Percentiles rank a stretch among this genome's conserved stretches.
phyloP scores from a whole-genome alignment of 2,797 vertebrate genomes.

The Botia kubotai region DNA sequence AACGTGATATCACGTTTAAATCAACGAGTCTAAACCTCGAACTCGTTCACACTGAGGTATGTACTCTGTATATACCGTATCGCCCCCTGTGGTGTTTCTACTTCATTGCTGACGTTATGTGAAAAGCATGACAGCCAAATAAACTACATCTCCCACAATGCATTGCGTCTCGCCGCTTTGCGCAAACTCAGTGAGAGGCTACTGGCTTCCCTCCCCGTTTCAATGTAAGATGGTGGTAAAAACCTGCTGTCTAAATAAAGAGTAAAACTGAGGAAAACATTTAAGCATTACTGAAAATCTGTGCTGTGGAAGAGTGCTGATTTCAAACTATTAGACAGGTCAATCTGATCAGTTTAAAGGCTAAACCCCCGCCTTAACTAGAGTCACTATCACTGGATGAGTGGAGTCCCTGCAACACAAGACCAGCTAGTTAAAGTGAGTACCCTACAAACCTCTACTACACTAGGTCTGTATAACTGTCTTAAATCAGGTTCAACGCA shows the following conservation, averaged over 20 bases:
- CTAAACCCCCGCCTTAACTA: conserved; percentile 78
- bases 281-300: conserved; percentile 69
- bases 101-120: background rate
- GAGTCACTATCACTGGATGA: conserved; percentile 71
- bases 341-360: conserved; percentile 74
- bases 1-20: background rate
- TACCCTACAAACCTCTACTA: conserved; percentile 63
- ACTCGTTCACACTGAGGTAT: no score
- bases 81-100: background rate
- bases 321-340: conserved; percentile 66
- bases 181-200: conserved; percentile 77
- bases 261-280: conserved; percentile 72
- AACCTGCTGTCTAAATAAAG: conserved; percentile 81
- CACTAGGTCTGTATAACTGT: background rate
- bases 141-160: conserved; percentile 73
- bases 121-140: background rate
- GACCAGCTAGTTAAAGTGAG: conserved; percentile 83
- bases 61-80: background rate
- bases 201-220: conserved; percentile 82
- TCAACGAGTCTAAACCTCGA: background rate
- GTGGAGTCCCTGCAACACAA: conserved; percentile 79
- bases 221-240: conserved; percentile 87
- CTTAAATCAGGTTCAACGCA: background rate
- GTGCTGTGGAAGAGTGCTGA: conserved; percentile 67
- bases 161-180: conserved; percentile 49